Percentiles rank a stretch among this genome's conserved stretches.
Evolutionary conservation across 1,140 invertebrate species (phyloP).

Genomic region (Ooceraea biroi): DNA sequence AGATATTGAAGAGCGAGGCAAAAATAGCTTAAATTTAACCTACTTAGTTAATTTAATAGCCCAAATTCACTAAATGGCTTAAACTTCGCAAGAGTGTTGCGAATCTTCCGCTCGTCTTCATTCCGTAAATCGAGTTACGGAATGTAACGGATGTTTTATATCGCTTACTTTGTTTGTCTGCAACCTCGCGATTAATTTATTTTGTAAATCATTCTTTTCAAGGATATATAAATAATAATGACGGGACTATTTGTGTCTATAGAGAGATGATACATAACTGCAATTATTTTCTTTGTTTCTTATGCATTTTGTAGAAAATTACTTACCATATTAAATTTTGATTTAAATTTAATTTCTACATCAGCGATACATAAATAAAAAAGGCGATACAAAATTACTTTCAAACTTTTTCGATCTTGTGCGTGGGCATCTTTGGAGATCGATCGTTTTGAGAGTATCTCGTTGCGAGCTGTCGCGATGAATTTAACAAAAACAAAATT

Average conservation of each 20-base stretch:
- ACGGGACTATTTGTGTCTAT: too few relatives aligned
- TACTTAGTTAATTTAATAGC: too few relatives aligned
- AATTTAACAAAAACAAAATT: not conserved
- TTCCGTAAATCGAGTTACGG: not conserved
- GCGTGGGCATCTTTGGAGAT: conserved; percentile 21
- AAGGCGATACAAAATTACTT: conserved; percentile 17
- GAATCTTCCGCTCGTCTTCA: not conserved
- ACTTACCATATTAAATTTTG: too few relatives aligned
- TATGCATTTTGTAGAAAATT: too few relatives aligned
- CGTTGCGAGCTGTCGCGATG: not conserved
- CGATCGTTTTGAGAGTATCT: conserved; percentile 35
- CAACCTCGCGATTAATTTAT: not conserved
- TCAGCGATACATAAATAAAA: not conserved
- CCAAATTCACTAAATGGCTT: conserved; percentile 5
- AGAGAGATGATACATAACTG: not conserved
- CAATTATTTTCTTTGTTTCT: not conserved
- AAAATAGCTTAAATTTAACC: too few relatives aligned
- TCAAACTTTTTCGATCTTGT: conserved; percentile 52
- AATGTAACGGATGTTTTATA: not conserved
- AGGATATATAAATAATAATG: not conserved
- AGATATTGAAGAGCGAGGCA: not conserved
- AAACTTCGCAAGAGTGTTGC: not conserved
- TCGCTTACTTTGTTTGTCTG: not conserved
- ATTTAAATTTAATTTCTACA: too few relatives aligned
- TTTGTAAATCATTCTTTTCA: not conserved